These are phyloP conservation scores for Tetranychus cinnabarinus DNA, from an alignment of 1,140 invertebrate genomes.

Conservation along the genomic window DNA sequence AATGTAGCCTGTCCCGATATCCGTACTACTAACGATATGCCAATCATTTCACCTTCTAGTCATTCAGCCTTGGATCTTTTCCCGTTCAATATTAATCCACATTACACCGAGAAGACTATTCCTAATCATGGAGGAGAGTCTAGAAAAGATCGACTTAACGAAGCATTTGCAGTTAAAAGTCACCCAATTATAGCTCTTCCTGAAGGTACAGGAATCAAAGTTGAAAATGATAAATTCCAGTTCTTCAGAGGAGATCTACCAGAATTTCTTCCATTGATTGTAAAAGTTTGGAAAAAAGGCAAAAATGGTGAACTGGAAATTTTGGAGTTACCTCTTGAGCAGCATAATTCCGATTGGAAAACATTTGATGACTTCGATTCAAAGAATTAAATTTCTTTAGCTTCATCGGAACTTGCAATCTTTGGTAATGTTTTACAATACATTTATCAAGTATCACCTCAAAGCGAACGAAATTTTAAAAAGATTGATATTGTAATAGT, in stretches of 20 bases:
- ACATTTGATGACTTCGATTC: not conserved
- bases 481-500: too few species aligned
- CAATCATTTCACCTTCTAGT: conserved; percentile 45
- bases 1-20: conserved; percentile 55
- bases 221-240: not conserved
- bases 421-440: too few species aligned
- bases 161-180: conserved; percentile 1
- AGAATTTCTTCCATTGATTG: not conserved
- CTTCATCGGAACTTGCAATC: too few species aligned
- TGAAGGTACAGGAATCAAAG: conserved; percentile 5
- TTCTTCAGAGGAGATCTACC: not conserved
- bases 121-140: conserved; percentile 1
- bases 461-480: too few species aligned
- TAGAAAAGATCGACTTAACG: conserved; percentile 4
- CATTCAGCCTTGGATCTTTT: conserved; percentile 46
- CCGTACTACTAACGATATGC: conserved; percentile 62
- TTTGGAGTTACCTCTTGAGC: not conserved
- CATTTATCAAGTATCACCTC: too few species aligned
- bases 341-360: not conserved
- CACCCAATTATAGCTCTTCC: conserved; percentile 1
- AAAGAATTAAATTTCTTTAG: not conserved
- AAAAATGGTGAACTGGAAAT: not conserved
- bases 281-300: not conserved
- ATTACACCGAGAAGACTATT: conserved; percentile 36
- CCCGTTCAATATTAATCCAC: conserved; percentile 63